phyloP scores from a whole-genome alignment of 1,140 invertebrate genomes.

The Plectrocnemia conspersa region DNA sequence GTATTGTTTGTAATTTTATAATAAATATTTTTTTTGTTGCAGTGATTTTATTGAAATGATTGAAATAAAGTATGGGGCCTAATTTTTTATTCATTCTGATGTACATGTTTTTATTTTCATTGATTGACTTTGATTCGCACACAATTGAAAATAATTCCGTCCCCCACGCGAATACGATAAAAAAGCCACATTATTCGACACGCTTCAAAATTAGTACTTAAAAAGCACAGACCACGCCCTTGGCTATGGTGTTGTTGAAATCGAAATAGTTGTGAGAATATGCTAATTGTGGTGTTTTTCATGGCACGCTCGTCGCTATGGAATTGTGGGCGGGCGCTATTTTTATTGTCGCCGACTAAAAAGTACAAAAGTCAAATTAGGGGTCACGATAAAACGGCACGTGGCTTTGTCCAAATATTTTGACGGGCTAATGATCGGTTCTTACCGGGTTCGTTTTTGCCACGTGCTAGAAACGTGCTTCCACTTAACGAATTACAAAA shows the following conservation, averaged over 20 bases:
- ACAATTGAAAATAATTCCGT: not conserved
- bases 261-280: too few relatives aligned
- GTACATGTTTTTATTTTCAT: not conserved
- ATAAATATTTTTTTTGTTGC: too few relatives aligned
- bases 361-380: slow-evolving; percentile 3
- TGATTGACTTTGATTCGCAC: not conserved
- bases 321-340: slow-evolving; percentile 17
- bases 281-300: slow-evolving; percentile 35
- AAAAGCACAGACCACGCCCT: not conserved
- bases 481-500: slow-evolving; percentile 21
- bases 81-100: not conserved
- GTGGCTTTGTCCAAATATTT: slow-evolving; percentile 33
- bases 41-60: too few relatives aligned
- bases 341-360: slow-evolving; percentile 15
- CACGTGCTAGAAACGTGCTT: slow-evolving; percentile 21
- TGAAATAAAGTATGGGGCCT: too few relatives aligned
- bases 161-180: not conserved
- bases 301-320: not conserved
- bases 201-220: too few relatives aligned
- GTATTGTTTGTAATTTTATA: too few relatives aligned
- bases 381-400: not conserved
- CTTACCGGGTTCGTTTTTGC: slow-evolving; percentile 10
- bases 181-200: slow-evolving; percentile 2
- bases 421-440: slow-evolving; percentile 30
- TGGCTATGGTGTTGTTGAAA: too few relatives aligned